Evolutionary conservation across 2,113 vertebrate genomes (phyloP).

Genomic region (Phaethornis superciliosus): DNA sequence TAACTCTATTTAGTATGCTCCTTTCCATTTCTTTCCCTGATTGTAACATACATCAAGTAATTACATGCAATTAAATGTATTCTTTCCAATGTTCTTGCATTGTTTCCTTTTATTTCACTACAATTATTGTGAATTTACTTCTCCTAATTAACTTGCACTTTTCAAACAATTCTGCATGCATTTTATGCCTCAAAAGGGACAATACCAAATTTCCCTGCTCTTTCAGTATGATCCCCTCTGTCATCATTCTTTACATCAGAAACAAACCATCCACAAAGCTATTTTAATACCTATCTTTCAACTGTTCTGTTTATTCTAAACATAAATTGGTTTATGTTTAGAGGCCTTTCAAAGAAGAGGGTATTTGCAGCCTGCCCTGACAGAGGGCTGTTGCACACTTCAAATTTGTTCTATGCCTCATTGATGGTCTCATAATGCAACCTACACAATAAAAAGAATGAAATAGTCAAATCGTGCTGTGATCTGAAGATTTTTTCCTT

Average conservation of each 20-base stretch:
- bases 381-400: not conserved
- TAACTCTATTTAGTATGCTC: not conserved
- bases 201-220: not conserved
- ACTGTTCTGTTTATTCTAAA: not conserved
- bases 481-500: not conserved
- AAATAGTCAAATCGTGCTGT: not conserved
- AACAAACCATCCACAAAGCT: not conserved
- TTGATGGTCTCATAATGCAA: not conserved
- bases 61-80: slow-evolving; percentile 15
- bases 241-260: not conserved
- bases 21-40: not conserved
- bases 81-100: not conserved
- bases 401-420: not conserved
- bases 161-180: not conserved
- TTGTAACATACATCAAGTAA: not conserved
- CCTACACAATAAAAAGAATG: not conserved
- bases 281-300: not conserved
- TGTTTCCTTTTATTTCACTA: not conserved
- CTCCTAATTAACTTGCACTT: not conserved
- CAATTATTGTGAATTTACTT: not conserved
- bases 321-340: not conserved
- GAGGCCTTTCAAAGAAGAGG: not conserved
- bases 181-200: not conserved
- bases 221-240: not conserved
- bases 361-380: not conserved